Evolutionary conservation across 2,113 vertebrate genomes (phyloP).

Genomic region (Pelvicachromis taeniatus): DNA sequence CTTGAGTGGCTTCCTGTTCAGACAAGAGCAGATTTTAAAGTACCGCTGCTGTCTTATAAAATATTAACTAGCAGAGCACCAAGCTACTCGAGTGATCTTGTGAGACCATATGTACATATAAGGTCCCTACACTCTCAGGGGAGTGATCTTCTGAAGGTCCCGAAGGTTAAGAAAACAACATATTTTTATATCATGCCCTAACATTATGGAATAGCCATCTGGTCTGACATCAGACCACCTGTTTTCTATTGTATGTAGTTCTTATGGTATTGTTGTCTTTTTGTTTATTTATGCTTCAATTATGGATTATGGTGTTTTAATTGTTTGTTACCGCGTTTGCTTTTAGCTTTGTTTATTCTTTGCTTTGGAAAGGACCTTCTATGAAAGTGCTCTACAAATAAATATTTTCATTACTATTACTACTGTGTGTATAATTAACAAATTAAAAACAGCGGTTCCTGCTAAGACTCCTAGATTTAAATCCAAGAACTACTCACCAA

Average conservation of each 20-base stretch:
- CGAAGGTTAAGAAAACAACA: background rate
- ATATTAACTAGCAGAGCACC: background rate
- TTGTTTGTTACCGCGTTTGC: background rate
- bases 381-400: background rate
- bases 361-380: background rate
- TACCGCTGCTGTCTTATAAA: background rate
- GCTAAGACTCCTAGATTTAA: background rate
- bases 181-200: background rate
- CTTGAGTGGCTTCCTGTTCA: background rate
- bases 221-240: background rate
- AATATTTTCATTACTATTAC: background rate
- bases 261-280: background rate
- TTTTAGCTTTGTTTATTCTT: background rate
- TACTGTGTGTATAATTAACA: background rate
- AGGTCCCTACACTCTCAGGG: background rate
- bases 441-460: background rate
- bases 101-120: background rate
- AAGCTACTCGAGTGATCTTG: background rate
- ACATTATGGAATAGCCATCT: background rate
- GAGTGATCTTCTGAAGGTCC: background rate
- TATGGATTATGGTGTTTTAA: background rate
- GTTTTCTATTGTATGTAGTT: background rate
- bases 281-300: background rate
- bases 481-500: constrained; percentile 75
- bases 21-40: background rate